Conservation (phyloP, 2,888 invertebrate genomes). For the Aricia artaxerxes region DNA sequence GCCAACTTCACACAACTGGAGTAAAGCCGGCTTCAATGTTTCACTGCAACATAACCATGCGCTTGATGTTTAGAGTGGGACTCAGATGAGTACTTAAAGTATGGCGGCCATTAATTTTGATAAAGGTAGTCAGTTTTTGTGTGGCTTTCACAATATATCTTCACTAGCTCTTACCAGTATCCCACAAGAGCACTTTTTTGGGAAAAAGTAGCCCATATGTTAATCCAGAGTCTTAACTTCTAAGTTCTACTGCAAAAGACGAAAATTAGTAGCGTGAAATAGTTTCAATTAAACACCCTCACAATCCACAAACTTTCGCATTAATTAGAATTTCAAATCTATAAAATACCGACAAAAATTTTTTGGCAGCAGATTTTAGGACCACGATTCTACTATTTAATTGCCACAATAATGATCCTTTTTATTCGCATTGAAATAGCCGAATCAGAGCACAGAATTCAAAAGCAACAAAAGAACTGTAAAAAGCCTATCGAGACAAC, state of each 20-base stretch:
- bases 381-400: no score
- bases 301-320: no score
- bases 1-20: conserved; percentile 54
- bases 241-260: no score
- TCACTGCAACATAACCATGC: conserved; percentile 21
- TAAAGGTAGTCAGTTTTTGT: background rate
- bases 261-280: no score
- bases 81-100: background rate
- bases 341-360: no score
- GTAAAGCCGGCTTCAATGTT: conserved; percentile 25
- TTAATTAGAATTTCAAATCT: no score
- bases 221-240: background rate
- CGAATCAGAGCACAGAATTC: background rate
- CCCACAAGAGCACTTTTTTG: background rate
- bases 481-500: conserved; percentile 19
- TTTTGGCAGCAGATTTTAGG: background rate
- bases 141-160: background rate
- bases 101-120: conserved; percentile 3
- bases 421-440: background rate
- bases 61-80: background rate
- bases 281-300: no score
- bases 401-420: no score
- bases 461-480: background rate
- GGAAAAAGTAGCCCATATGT: background rate
- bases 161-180: background rate